These are phyloP conservation scores for Mythimna albipuncta DNA, from an alignment of 2,888 invertebrate species.

Conservation along the genomic window DNA sequence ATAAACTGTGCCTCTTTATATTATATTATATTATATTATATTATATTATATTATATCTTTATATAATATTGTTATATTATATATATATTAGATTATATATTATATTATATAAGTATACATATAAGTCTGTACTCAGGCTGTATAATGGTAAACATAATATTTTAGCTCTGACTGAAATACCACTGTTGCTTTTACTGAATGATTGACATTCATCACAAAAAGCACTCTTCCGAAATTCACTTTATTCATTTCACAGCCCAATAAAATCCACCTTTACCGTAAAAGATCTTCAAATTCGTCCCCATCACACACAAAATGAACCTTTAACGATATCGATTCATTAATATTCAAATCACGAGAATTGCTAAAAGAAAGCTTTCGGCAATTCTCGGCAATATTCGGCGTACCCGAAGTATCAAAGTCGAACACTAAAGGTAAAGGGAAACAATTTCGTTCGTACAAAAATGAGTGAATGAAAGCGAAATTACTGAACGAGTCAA, in stretches of 20 bases:
- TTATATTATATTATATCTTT: too few species aligned
- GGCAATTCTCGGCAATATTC: constrained; percentile 45
- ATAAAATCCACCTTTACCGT: constrained; percentile 47
- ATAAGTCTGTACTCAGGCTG: too few species aligned
- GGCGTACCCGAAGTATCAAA: constrained; percentile 34
- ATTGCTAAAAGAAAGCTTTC: constrained; percentile 48
- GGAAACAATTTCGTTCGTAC: constrained; percentile 56
- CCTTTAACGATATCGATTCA: constrained; percentile 60
- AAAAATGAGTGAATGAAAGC: constrained; percentile 47
- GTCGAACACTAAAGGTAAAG: constrained; percentile 41
- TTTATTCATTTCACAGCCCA: constrained; percentile 46
- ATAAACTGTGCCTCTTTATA: too few species aligned
- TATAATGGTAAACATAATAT: too few species aligned
- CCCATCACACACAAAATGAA: constrained; percentile 50
- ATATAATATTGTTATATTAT: too few species aligned
- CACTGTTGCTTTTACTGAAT: constrained; percentile 3
- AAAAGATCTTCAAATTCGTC: constrained; percentile 49
- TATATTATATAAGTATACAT: too few species aligned
- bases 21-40: too few species aligned
- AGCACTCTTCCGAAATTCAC: constrained; percentile 17
- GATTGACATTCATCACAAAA: constrained; percentile 5
- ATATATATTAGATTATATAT: too few species aligned
- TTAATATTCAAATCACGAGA: constrained; percentile 65
- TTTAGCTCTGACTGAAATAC: not conserved
- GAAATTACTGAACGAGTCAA: constrained; percentile 57